Base-by-base conservation (phyloP, 2,888 invertebrate species). In the Dichetophora obliterata region DNA sequence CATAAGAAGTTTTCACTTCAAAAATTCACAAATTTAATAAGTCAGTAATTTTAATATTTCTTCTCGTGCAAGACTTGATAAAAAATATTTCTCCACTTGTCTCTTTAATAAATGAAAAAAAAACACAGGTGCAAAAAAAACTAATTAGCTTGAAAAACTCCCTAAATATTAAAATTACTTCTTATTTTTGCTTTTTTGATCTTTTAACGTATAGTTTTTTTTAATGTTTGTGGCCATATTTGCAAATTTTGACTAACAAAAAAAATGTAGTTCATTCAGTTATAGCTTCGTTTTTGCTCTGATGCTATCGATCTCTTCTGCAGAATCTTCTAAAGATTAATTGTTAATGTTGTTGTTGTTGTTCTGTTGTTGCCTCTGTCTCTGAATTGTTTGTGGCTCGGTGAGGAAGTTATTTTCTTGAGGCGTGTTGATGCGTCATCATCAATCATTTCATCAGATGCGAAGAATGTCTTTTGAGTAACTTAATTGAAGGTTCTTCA, bases 401-500 rank as follows among this genome's bases (percentile, higher is more conserved):
- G n/a, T 2, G 31, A 27, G 27, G 63, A 63, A 31, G 54, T 22
- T 2, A 31, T n/a, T 27, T n/a, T 31, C 63, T 31, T 31, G 63
- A 63, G 22, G n/a, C 48, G 68, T 31, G n/a, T 37, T 65, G 68
- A 68, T 43, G 43, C 50, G 24, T 22, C 48, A 68, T 68, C 68
- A 68, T 68, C 48, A 68, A 68, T 68, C 68, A 68, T 68, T 68
- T 48, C 50, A 68, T 68, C 48, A 68, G 50, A 11, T 22, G 24
- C 73, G 75, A 77, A 80, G 81, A 78, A 79, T 75, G 76, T 68
- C 59, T 61, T 31, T 31, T 48, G 31, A 31, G 78, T 80, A 69
- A 37, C 34, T 85, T 86, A 85, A 85, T 86, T 85, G 84, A 83
- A 79, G 11, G 80, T 82, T 81, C 86, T 86, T 85, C 82, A 85